Percentiles rank a stretch among this genome's conserved stretches.
phyloP scores from a whole-genome alignment of 1,140 invertebrate genomes.

The Eupristina koningsbergeri region DNA sequence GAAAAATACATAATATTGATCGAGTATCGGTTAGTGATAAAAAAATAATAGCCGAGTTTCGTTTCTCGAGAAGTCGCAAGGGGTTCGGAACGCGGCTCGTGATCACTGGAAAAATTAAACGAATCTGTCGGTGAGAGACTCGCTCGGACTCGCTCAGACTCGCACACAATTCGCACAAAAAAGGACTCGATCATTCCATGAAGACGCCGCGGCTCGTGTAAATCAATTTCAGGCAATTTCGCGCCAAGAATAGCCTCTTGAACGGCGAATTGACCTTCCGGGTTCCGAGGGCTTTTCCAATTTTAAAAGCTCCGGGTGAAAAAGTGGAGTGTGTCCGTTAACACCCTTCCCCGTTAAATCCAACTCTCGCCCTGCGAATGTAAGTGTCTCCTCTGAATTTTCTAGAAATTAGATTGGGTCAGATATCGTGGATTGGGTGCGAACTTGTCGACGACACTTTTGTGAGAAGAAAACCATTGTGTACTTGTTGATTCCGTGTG shows the following conservation, averaged over 20 bases:
- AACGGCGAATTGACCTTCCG: constrained; percentile 44
- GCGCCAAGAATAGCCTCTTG: constrained; percentile 72
- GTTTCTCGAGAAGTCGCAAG: constrained; percentile 18
- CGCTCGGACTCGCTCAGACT: neutral
- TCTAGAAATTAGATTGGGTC: constrained; percentile 61
- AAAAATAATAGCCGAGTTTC: constrained; percentile 17
- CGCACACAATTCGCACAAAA: constrained; percentile 17
- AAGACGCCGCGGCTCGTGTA: constrained; percentile 58
- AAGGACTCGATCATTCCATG: constrained; percentile 46
- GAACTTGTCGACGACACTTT: constrained; percentile 44
- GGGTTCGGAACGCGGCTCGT: constrained; percentile 10
- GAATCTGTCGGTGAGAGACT: constrained; percentile 59
- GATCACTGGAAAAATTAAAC: constrained; percentile 67
- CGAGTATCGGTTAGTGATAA: neutral
- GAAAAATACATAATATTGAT: neutral
- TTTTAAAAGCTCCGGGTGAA: constrained; percentile 64
- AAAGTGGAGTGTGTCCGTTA: constrained; percentile 56
- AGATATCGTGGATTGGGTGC: constrained; percentile 54
- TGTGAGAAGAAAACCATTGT: neutral
- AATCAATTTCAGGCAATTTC: constrained; percentile 75
- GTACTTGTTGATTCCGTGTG: constrained; percentile 34
- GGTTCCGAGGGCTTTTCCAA: constrained; percentile 69
- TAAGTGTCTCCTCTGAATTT: constrained; percentile 12
- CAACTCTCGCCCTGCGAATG: neutral
- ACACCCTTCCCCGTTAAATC: too few species aligned